Evolutionary conservation across 2,888 invertebrate species (phyloP).

Genomic region (Pristionchus mayeri): DNA sequence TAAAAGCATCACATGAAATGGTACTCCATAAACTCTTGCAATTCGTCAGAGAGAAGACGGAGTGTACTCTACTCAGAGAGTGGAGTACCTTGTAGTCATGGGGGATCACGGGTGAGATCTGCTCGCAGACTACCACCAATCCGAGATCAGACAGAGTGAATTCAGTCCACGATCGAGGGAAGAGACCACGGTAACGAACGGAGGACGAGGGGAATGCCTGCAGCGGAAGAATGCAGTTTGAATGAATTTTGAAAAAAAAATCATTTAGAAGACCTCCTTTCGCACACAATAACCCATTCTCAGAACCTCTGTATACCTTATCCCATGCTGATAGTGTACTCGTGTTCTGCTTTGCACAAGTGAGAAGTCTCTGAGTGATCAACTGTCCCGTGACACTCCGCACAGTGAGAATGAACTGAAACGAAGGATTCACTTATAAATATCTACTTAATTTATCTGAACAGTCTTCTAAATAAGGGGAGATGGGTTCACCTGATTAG

Average conservation of each 20-base stretch:
- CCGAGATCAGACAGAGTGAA: conserved; percentile 88
- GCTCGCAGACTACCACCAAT: conserved; percentile 86
- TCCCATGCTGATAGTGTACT: conserved; percentile 47
- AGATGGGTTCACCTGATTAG: conserved; percentile 56
- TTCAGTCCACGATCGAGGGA: conserved; percentile 92
- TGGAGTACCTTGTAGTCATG: conserved; percentile 87
- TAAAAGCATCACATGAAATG: no score
- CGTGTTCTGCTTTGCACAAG: conserved; percentile 42
- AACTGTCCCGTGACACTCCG: conserved; percentile 59
- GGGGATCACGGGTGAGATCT: conserved; percentile 92
- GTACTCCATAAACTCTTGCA: no score
- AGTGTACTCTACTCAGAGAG: no score
- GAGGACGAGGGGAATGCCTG: conserved; percentile 34
- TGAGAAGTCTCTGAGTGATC: conserved; percentile 71
- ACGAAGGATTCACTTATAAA: no score
- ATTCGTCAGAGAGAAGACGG: no score
- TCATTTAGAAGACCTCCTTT: no score
- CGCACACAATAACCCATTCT: no score
- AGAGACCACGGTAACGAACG: conserved; percentile 82
- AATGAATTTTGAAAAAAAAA: no score
- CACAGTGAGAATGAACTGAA: conserved; percentile 90
- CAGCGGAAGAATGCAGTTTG: no score
- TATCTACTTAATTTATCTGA: no score
- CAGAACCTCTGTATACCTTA: no score
- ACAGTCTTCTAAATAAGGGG: no score